Evolutionary conservation across 2,113 vertebrate genomes (phyloP), one percentile per base, ranked within the genome.

Genomic region (Mohoua ochrocephala): DNA sequence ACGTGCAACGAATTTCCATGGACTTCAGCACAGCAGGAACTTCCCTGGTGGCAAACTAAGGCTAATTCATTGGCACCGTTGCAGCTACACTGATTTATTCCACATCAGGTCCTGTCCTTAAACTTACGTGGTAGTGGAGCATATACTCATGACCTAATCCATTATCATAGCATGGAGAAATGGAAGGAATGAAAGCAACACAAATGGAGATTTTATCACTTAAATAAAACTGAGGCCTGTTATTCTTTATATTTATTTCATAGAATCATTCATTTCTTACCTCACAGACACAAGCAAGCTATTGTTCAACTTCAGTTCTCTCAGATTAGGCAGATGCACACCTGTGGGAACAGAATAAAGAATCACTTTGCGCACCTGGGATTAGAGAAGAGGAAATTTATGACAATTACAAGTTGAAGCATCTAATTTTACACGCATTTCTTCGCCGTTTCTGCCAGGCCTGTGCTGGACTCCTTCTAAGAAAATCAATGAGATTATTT

Each of bases 221-320:
- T 63, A 67, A 90, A 80, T 50, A 90, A 90, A 81, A 60, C 1
- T 6, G 31, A 87, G 45, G 41, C 28, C 35, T 60, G 28, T 41
- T 76, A 59, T 63, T 87, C 65, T 65, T 91, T 45, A 26, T 9
- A 33, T 79, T 89, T 89, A 41, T 78, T 93, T 91, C 71, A 92
- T 20, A 26, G 15, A 77, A 37, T 61, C 37, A 68, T 78, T 76
- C 12, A 57, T 84, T 60, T 87, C 98, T 98, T 97, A 99, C 99
- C 99, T 98, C 81, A 99, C 97, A 87, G 99, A 99, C 68, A 89
- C 70, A 71, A 99, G 98, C 78, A 98, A 80, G 93, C 99, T 99
- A 96, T 98, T 98, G 80, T 98, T 99, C 98, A 99, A 57, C 98
- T 99, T 99, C 97, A 99, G 97, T 44, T 99, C 98, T 91, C 96